Conservation (phyloP, 2,888 invertebrate species). For the Branchipolynoe longqiensis region DNA sequence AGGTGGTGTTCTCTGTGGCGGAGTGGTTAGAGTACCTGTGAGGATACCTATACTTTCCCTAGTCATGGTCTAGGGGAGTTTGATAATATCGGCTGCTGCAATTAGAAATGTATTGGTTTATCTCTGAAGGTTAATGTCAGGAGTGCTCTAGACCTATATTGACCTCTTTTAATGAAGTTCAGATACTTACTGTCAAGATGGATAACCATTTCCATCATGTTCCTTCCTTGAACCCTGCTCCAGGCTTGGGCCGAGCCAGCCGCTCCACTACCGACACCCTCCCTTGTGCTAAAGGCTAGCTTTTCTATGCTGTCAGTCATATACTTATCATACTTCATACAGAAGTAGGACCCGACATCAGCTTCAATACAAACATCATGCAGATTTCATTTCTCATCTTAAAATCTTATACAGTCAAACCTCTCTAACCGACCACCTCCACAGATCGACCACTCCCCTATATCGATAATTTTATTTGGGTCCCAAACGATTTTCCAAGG, state of each 20-base stretch:
- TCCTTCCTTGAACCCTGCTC: conserved; percentile 16
- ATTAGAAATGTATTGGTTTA: background rate
- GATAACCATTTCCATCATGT: conserved; percentile 21
- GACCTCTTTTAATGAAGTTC: background rate
- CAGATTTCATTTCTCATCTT: no score
- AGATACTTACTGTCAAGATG: conserved; percentile 26
- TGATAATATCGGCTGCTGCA: background rate
- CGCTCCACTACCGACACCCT: background rate
- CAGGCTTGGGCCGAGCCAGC: conserved; percentile 5
- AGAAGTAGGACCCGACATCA: conserved; percentile 53
- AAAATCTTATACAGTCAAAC: no score
- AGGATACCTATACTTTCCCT: background rate
- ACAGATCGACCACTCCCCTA: no score
- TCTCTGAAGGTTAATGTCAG: background rate
- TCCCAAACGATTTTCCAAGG: no score
- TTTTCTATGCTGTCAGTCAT: no score
- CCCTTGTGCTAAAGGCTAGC: background rate
- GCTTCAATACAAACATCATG: conserved; percentile 2
- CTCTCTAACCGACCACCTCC: no score
- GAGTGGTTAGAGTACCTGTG: background rate
- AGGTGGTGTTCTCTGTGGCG: background rate
- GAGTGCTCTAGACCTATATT: background rate
- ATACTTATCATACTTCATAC: conserved; percentile 2
- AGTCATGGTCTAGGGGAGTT: background rate
- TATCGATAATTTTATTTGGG: no score